phyloP scores from a whole-genome alignment of 2,113 vertebrate species.

The Puffinus mauretanicus region DNA sequence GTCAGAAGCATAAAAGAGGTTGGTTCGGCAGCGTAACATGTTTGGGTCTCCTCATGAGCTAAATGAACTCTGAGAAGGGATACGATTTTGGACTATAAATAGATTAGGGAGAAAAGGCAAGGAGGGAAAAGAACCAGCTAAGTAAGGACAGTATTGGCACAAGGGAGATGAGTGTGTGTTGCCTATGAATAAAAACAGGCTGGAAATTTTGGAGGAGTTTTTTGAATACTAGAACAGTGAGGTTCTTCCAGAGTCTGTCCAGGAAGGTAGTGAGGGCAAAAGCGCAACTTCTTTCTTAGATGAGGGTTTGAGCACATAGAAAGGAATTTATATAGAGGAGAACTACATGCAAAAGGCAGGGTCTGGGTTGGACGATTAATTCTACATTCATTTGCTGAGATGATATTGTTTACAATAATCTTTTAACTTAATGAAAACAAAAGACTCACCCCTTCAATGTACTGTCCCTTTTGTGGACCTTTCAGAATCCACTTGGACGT shows the following conservation, averaged over 20 bases:
- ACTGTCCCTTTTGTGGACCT: background rate
- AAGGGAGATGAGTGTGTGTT: background rate
- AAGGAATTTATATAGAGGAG: background rate
- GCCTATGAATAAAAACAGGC: background rate
- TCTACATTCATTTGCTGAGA: background rate
- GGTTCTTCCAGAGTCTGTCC: background rate
- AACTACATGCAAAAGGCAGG: background rate
- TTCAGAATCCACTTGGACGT: slow-evolving; percentile 82
- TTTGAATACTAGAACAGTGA: background rate
- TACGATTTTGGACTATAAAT: background rate
- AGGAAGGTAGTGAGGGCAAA: background rate
- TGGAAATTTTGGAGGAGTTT: background rate
- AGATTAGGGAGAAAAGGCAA: background rate
- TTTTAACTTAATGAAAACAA: background rate
- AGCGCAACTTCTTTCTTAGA: background rate
- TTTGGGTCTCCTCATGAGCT: background rate
- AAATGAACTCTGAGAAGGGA: background rate
- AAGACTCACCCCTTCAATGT: background rate
- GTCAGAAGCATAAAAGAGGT: background rate
- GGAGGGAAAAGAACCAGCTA: background rate
- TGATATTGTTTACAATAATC: background rate
- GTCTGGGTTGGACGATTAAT: background rate
- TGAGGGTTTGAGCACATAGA: background rate
- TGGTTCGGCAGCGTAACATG: background rate
- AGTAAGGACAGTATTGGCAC: background rate